phyloP scores from a whole-genome alignment of 2,888 invertebrate genomes.

The Lasius platythorax region DNA sequence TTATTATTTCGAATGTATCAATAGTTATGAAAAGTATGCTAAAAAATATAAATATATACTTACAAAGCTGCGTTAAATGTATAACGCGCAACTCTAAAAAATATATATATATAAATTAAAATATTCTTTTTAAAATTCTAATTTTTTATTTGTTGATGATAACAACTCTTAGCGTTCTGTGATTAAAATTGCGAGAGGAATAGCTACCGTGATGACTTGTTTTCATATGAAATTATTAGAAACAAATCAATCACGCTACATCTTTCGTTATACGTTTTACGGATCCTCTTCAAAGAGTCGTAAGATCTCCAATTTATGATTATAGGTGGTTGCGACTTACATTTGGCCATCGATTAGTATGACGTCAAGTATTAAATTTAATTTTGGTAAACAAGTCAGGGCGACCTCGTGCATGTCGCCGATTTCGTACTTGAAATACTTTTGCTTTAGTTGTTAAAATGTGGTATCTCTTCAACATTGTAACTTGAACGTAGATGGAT shows the following conservation, averaged over 20 bases:
- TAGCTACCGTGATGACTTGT: background rate
- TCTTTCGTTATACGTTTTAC: background rate
- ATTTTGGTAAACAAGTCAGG: slow-evolving; percentile 48
- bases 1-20: background rate
- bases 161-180: background rate
- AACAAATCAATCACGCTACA: background rate
- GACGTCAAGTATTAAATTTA: slow-evolving; percentile 50
- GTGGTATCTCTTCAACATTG: background rate
- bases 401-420: background rate
- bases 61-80: background rate
- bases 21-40: background rate
- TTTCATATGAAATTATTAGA: slow-evolving; percentile 9
- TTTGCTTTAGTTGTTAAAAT: slow-evolving; percentile 11
- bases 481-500: background rate
- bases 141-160: background rate
- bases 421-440: slow-evolving; percentile 29
- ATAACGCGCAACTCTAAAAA: too few relatives aligned
- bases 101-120: too few relatives aligned
- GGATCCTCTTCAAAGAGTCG: slow-evolving; percentile 3
- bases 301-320: slow-evolving; percentile 17
- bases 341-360: slow-evolving; percentile 40
- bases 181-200: background rate
- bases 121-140: too few relatives aligned
- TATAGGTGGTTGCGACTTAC: background rate
- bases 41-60: background rate